Percentiles rank a stretch among this genome's conserved stretches.
These are phyloP conservation scores for Lysiphlebus fabarum DNA, from an alignment of 1,140 invertebrate species.

Conservation along the genomic window DNA sequence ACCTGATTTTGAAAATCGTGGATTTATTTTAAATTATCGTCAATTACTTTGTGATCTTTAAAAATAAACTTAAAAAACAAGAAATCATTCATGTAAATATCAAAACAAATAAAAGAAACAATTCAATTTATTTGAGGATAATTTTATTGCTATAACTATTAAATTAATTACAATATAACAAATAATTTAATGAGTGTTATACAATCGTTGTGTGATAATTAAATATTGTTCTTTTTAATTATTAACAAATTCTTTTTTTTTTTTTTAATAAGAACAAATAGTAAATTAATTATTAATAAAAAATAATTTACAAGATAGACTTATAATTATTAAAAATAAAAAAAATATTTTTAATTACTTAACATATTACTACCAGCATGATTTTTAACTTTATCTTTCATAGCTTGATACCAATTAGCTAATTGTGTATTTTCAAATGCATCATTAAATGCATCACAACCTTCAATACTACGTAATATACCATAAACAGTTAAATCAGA, in stretches of 20 bases:
- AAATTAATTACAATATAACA: constrained; percentile 15
- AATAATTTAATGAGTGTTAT: not conserved
- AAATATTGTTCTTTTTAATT: no score
- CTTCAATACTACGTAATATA: constrained; percentile 91
- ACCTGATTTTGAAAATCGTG: constrained; percentile 66
- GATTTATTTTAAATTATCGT: constrained; percentile 68
- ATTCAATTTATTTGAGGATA: not conserved
- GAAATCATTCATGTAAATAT: no score
- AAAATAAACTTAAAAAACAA: no score
- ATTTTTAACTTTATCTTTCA: constrained; percentile 54
- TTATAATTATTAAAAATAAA: constrained; percentile 48
- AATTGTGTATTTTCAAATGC: constrained; percentile 72
- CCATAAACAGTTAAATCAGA: constrained; percentile 94
- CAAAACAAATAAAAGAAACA: no score
- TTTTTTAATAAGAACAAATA: constrained; percentile 55
- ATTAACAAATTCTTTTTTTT: no score
- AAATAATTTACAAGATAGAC: no score
- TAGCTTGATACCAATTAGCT: constrained; percentile 56
- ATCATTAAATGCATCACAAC: constrained; percentile 88
- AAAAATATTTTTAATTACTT: constrained; percentile 57
- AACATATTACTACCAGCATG: constrained; percentile 50
- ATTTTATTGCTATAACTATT: not conserved
- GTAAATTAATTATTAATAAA: no score
- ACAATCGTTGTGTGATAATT: no score
- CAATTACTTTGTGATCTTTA: constrained; percentile 62